Evolutionary conservation across 2,888 invertebrate species (phyloP).

Genomic region (Leistus spinibarbis): DNA sequence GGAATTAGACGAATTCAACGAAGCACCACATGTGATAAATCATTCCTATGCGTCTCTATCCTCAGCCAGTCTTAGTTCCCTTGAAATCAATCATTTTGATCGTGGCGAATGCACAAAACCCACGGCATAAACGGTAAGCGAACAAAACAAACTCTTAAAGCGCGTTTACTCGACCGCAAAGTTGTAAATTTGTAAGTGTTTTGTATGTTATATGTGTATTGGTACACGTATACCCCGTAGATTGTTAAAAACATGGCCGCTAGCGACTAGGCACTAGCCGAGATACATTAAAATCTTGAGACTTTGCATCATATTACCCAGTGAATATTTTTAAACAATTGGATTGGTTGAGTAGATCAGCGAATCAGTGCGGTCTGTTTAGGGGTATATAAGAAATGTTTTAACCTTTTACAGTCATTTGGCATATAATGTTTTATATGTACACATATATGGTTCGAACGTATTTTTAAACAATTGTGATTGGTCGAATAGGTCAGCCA

Average conservation of each 20-base stretch:
- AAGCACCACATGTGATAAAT: conserved; percentile 84
- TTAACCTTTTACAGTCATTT: neutral
- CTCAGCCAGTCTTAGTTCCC: conserved; percentile 50
- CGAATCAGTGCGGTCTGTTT: neutral
- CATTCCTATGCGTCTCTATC: conserved; percentile 58
- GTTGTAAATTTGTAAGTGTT: neutral
- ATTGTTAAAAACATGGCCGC: no score
- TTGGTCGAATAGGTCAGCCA: no score
- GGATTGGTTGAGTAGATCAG: neutral
- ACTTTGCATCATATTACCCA: neutral
- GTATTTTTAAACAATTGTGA: no score
- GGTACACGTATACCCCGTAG: no score
- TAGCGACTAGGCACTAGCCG: no score
- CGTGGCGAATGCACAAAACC: conserved; percentile 9
- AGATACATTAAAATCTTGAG: no score
- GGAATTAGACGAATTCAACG: conserved; percentile 89
- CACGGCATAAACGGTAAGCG: conserved; percentile 8
- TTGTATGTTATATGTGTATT: no score
- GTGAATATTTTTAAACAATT: neutral
- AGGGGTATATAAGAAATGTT: neutral
- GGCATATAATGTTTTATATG: no score
- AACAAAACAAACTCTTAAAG: neutral
- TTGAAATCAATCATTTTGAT: conserved; percentile 52
- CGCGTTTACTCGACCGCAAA: no score
- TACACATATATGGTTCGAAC: no score